These are phyloP conservation scores for Hystrix cristata DNA, from an alignment of 2,113 vertebrate species.

Conservation along the genomic window DNA sequence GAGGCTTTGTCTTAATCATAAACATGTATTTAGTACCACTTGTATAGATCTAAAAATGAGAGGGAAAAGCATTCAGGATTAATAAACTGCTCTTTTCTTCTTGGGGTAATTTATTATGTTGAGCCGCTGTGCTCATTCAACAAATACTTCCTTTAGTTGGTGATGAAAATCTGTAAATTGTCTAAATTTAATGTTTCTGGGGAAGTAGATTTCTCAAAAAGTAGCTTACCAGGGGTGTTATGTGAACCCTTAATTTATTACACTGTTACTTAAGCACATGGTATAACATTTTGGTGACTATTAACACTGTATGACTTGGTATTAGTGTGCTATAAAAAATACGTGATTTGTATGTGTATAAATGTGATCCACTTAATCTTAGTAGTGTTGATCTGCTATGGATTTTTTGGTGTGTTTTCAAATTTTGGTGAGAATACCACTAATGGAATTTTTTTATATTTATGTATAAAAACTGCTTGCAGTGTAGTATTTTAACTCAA, in stretches of 20 bases:
- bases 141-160: neutral
- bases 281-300: neutral
- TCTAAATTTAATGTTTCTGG: neutral
- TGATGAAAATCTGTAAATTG: neutral
- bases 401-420: neutral
- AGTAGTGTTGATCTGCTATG: neutral
- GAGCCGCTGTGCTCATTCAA: neutral
- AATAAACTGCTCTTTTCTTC: neutral
- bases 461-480: neutral
- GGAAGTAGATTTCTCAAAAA: neutral
- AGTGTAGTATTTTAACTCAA: conserved; percentile 3
- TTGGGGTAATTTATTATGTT: neutral
- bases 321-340: conserved; percentile 39
- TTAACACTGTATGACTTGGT: neutral
- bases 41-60: neutral
- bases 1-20: conserved; percentile 14
- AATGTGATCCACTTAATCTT: neutral
- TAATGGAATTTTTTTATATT: neutral
- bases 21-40: conserved; percentile 47
- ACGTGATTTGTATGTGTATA: neutral
- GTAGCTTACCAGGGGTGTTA: neutral
- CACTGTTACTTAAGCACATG: neutral
- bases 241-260: neutral
- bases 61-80: neutral
- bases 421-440: conserved; percentile 33